A percentile compares a stretch with the other conserved stretches of the same genome.
These are phyloP conservation scores for Atractosteus spatula DNA, from an alignment of 2,113 vertebrate species.

Conservation along the genomic window DNA sequence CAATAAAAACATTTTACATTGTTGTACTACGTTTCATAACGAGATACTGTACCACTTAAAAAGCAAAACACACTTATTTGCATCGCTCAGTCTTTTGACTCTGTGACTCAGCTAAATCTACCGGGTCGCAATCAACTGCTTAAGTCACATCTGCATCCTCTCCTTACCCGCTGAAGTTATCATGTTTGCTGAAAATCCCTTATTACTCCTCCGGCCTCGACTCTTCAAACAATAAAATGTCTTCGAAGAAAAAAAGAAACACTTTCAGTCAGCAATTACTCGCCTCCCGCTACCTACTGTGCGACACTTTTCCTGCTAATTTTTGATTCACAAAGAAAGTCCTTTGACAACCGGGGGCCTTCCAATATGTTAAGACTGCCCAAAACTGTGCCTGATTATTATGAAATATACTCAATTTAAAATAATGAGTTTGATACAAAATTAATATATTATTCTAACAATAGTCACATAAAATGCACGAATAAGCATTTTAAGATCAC, in stretches of 20 bases:
- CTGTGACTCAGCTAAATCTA: constrained; percentile 78
- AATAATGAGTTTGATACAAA: neutral
- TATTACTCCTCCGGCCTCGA: constrained; percentile 6
- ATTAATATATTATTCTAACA: neutral
- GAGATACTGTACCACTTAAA: neutral
- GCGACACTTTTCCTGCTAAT: constrained; percentile 8
- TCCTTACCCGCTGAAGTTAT: constrained; percentile 72
- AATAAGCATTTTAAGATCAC: neutral
- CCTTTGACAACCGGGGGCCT: neutral
- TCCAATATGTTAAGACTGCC: neutral
- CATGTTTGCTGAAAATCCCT: constrained; percentile 44
- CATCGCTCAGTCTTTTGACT: neutral
- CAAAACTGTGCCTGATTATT: neutral
- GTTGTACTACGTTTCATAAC: neutral
- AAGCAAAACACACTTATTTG: neutral
- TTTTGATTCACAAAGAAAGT: constrained; percentile 19
- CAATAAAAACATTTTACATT: neutral
- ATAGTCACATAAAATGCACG: neutral
- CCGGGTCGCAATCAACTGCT: constrained; percentile 30
- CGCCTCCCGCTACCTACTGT: neutral
- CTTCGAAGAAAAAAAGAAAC: constrained; percentile 1
- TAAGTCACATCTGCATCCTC: neutral
- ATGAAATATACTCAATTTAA: constrained; percentile 36
- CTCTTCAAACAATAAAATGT: constrained; percentile 3
- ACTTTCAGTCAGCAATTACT: neutral